Evolutionary conservation across 1,140 invertebrate species (phyloP), one percentile per base, ranked within the genome.

Genomic region (Homarus americanus): DNA sequence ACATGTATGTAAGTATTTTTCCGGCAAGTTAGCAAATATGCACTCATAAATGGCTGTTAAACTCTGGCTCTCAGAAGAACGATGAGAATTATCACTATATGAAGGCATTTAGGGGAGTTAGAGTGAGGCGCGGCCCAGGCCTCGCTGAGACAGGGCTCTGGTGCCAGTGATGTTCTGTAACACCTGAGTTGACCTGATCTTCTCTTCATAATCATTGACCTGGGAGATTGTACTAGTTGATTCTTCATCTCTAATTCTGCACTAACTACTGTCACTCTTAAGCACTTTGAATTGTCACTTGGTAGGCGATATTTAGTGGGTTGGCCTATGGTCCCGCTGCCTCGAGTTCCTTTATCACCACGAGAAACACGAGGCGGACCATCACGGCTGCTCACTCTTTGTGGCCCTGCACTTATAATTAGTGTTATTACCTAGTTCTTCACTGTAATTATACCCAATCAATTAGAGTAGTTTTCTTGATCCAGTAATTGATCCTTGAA

Each of bases 401-500:
- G 15, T 49, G 5, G n/a, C 5, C 24, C 28, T 32, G 0, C 20
- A 24, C 58, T 20, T 63, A 24, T 24, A 63, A 20, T 20, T 63
- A 15, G 20, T 63, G 15, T 49, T 49, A 49, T 58, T 58, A 24
- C 12, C 28, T 69, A 4, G 2, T 32, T 69, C 28, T 69, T 32
- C 63, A 69, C 24, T 28, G 63, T 9, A 32, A 32, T 69, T 32
- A 69, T 69, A 12, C n/a, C 28, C 63, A 69, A 5, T 32, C 63
- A 58, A 24, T 4, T 58, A 69, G 63, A 69, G n/a, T 69, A 69
- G 63, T 69, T 32, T n/a, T 69, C n/a, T 69, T 69, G n/a, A 69
- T 69, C n/a, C n/a, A 69, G 63, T 69, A 69, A 69, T 32, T 69
- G 24, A 32, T 17, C 63, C 2, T 69, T 69, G 4, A 24, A 69